Base-by-base conservation (phyloP, 2,888 invertebrate species). In the Thymelicus lineola region DNA sequence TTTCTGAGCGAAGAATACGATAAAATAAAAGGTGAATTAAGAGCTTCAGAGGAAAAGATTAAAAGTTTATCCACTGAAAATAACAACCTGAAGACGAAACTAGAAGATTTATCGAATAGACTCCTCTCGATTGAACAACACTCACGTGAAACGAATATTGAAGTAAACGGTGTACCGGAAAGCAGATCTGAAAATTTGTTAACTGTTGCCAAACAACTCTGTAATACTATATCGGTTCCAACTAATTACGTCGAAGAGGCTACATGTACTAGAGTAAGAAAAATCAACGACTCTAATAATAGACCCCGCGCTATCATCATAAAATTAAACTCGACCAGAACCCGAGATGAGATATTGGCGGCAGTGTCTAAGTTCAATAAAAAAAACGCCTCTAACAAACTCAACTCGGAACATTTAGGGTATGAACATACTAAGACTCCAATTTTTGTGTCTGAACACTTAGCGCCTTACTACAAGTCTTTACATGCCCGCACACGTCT, bases 351-450 rank as follows among this genome's bases (percentile, higher is more conserved):
- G 9, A 46, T 74, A 36, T n/a, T 76, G 10, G 72, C 73, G 6
- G 71, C 74, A 12, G 73, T 75, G n/a, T 15, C 72, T 0, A 72
- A 66, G 7, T 76, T 72, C 36, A 75, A 74, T 28, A 75, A 71
- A 63, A 70, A 59, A 7, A 74, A 75, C n/a, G 6, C 59, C 0
- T 50, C 67, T 2, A 72, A 73, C 12, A 74, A 74, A 59, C 55
- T 77, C 0, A 64, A 46, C 17, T 65, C 73, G 0, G 48, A 53
- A 20, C 66, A 71, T 15, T 50, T 71, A 45, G 72, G 69, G 14
- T 64, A 60, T 20, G 59, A 36, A n/a, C 61, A 50, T 7, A 36
- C 61, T 28, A 70, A 72, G 20, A n/a, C 17, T 7, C 63, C 63
- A 12, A 46, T 67, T 12, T 73, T 61, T 60, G 64, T 73, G 6